Evolutionary conservation across 1,140 invertebrate genomes (phyloP).

Genomic region (Polypedilum vanderplanki): DNA sequence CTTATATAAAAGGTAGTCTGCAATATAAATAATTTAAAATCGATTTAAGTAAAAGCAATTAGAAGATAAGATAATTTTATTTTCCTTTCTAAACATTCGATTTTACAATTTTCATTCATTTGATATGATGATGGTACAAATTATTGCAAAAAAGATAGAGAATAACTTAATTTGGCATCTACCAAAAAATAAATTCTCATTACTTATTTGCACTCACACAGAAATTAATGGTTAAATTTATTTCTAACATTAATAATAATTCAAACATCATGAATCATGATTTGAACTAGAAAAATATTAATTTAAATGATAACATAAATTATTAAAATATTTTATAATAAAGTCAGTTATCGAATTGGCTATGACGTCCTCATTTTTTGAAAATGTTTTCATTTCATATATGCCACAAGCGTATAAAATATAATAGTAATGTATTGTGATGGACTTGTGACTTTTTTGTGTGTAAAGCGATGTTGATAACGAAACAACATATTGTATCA

Average conservation of each 20-base stretch:
- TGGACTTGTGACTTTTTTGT: neutral
- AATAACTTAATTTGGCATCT: neutral
- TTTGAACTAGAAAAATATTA: slow-evolving; percentile 14
- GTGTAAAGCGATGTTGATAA: neutral
- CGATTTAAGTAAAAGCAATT: too few species aligned
- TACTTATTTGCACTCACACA: neutral
- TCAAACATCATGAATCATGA: neutral
- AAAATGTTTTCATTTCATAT: slow-evolving; percentile 9
- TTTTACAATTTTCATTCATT: too few species aligned
- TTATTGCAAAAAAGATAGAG: too few species aligned
- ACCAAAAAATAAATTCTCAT: neutral
- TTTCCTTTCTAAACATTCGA: too few species aligned
- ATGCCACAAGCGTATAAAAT: neutral
- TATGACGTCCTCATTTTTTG: neutral
- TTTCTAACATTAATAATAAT: neutral
- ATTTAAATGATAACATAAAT: slow-evolving; percentile 13
- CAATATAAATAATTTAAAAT: too few species aligned
- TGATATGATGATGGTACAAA: too few species aligned
- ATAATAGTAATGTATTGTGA: neutral
- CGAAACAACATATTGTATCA: neutral
- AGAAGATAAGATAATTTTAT: too few species aligned
- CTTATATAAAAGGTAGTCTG: too few species aligned
- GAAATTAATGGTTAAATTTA: neutral
- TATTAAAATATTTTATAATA: neutral
- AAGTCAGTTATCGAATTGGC: neutral